A percentile compares a stretch with the other conserved stretches of the same genome.
phyloP scores from a whole-genome alignment of 2,113 vertebrate species.

The Otus sunia region DNA sequence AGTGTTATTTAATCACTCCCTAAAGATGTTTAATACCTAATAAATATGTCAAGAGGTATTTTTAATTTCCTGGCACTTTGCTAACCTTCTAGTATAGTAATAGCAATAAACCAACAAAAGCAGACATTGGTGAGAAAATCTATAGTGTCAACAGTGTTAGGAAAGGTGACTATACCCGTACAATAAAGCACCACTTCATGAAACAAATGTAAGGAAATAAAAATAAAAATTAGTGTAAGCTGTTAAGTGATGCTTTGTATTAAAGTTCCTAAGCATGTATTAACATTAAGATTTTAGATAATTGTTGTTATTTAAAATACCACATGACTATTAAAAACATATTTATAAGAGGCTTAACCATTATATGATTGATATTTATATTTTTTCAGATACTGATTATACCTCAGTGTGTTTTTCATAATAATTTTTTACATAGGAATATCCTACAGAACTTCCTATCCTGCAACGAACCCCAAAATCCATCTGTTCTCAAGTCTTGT shows the following conservation, averaged over 20 bases:
- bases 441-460: neutral
- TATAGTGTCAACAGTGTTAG: neutral
- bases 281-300: neutral
- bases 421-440: neutral
- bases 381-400: neutral
- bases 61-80: constrained; percentile 14
- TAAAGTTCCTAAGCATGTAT: neutral
- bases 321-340: rapidly evolving
- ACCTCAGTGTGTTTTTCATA: neutral
- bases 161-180: neutral
- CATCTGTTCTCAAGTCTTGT: neutral
- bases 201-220: neutral
- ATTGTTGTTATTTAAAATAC: neutral
- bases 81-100: neutral
- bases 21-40: constrained; percentile 4
- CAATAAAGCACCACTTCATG: neutral
- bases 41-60: neutral
- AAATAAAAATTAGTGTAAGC: neutral
- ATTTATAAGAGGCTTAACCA: neutral
- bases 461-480: neutral
- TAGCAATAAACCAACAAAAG: neutral
- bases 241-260: neutral
- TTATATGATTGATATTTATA: too few relatives aligned
- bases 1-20: constrained; percentile 9
- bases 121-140: neutral